Evolutionary conservation across 2,797 vertebrate genomes (phyloP).

Genomic region (Catostomus latipinnis): DNA sequence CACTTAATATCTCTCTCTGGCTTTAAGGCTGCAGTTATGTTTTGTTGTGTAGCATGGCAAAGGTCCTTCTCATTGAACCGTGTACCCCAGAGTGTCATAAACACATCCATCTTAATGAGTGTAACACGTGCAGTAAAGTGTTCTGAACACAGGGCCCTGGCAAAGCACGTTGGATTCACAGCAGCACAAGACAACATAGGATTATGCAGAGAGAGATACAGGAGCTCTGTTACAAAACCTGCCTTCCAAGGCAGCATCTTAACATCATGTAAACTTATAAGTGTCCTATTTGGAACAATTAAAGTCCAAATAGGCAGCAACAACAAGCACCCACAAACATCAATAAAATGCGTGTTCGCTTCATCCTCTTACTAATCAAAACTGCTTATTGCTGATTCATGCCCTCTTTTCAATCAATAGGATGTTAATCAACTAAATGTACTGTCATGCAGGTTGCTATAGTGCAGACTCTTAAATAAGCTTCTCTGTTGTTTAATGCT

Average conservation of each 20-base stretch:
- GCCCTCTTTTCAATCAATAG: conserved; percentile 70
- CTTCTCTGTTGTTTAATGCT: conserved; percentile 24
- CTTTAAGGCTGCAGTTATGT: conserved; percentile 16
- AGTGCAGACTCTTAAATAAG: conserved; percentile 46
- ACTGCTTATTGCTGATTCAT: conserved; percentile 81
- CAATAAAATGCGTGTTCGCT: conserved; percentile 80
- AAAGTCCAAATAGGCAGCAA: background rate
- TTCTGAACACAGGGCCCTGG: conserved; percentile 28
- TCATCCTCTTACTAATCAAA: conserved; percentile 84
- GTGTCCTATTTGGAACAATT: background rate
- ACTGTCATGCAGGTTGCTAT: conserved; percentile 56
- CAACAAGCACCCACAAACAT: conserved; percentile 70
- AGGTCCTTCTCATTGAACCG: conserved; percentile 54
- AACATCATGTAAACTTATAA: background rate
- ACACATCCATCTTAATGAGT: conserved; percentile 53
- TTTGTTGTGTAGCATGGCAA: conserved; percentile 22
- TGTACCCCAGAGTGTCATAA: conserved; percentile 51
- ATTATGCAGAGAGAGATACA: background rate
- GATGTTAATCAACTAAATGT: conserved; percentile 81
- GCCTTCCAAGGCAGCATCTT: background rate
- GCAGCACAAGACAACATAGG: background rate
- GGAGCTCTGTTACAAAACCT: background rate
- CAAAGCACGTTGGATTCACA: conserved; percentile 17
- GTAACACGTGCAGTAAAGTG: conserved; percentile 46
- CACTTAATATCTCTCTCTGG: background rate